A percentile compares a stretch with the other conserved stretches of the same genome.
phyloP scores from a whole-genome alignment of 2,888 invertebrate genomes.

The Eudemis profundana region DNA sequence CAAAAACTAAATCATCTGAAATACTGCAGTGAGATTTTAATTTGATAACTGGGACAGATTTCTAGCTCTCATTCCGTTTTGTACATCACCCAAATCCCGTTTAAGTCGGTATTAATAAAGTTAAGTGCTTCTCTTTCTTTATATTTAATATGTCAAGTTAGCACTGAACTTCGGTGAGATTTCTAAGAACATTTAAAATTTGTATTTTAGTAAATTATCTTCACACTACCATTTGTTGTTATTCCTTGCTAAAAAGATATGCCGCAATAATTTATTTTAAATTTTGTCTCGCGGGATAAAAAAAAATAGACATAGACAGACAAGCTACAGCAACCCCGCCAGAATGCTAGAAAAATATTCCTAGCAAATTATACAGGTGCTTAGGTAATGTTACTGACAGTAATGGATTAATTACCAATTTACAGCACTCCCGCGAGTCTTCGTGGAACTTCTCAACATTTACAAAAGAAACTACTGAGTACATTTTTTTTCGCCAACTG shows the following conservation, averaged over 20 bases:
- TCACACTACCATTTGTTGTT: too few relatives aligned
- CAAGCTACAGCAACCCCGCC: not conserved
- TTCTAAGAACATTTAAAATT: not conserved
- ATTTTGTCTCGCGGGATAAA: too few relatives aligned
- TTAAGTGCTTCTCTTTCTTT: slow-evolving; percentile 53
- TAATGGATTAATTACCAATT: slow-evolving; percentile 46
- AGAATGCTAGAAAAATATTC: slow-evolving; percentile 14
- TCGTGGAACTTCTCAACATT: slow-evolving; percentile 37
- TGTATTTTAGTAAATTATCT: too few relatives aligned
- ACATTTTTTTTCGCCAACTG: slow-evolving; percentile 32
- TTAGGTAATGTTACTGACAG: slow-evolving; percentile 28
- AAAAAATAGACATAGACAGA: too few relatives aligned
- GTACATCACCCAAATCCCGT: slow-evolving; percentile 45
- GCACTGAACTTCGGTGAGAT: too few relatives aligned
- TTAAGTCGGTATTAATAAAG: slow-evolving; percentile 52
- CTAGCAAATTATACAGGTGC: slow-evolving; percentile 24
- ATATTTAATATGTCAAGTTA: slow-evolving; percentile 28
- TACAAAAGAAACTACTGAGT: slow-evolving; percentile 33
- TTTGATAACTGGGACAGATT: not conserved
- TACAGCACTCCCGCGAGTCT: slow-evolving; percentile 34
- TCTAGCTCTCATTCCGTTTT: slow-evolving; percentile 1
- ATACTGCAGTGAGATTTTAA: slow-evolving; percentile 5
- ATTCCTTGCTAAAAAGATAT: too few relatives aligned
- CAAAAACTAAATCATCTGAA: not conserved
- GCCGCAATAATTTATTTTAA: too few relatives aligned